These are phyloP conservation scores for Macrochelys suwanniensis DNA, from an alignment of 2,797 vertebrate genomes.

Conservation along the genomic window DNA sequence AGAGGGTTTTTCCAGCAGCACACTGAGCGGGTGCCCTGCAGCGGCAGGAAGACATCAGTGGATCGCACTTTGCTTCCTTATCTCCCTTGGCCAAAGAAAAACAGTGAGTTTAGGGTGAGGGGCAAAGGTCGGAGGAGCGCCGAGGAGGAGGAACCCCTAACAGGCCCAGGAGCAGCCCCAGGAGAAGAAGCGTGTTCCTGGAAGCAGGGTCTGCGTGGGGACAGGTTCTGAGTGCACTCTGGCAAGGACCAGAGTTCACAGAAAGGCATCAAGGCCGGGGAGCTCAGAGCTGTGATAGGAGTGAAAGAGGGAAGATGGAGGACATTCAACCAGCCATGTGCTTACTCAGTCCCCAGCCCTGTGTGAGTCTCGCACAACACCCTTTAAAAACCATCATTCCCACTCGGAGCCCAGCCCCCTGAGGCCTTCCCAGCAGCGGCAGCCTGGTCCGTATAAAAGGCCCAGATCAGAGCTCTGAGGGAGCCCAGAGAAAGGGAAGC, in stretches of 20 bases:
- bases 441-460: too few species aligned
- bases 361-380: background rate
- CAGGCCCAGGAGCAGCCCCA: too few species aligned
- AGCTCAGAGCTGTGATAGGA: background rate
- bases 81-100: too few species aligned
- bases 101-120: background rate
- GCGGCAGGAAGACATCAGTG: background rate
- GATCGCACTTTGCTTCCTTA: background rate
- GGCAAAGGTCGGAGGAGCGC: background rate
- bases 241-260: background rate
- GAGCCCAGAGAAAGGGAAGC: too few species aligned
- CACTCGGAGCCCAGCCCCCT: background rate
- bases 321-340: fast-evolving
- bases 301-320: background rate
- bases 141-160: too few species aligned
- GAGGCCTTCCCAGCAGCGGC: background rate
- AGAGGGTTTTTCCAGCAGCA: background rate
- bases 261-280: background rate
- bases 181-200: too few species aligned
- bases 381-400: background rate
- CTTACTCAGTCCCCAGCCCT: fast-evolving
- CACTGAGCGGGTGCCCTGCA: background rate
- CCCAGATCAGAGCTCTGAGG: too few species aligned
- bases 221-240: fast-evolving
- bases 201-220: fast-evolving